These are phyloP conservation scores for Sander vitreus DNA, from an alignment of 2,113 vertebrate genomes.

Conservation along the genomic window DNA sequence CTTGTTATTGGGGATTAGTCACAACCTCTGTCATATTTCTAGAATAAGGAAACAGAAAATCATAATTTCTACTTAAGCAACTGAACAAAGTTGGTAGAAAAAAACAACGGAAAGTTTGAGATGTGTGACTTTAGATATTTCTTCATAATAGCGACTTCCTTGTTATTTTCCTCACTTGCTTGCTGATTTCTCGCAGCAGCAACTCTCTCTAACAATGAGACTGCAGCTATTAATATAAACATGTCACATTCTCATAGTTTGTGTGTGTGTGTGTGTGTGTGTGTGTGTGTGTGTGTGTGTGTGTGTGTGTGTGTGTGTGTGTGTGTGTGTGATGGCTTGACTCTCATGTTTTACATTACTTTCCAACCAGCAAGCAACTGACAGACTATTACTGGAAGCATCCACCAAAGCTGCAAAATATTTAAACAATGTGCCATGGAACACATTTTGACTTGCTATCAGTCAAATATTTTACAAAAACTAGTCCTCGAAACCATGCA, in stretches of 20 bases:
- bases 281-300: background rate
- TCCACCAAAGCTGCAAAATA: background rate
- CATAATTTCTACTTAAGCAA: background rate
- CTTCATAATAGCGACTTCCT: background rate
- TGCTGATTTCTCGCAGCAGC: background rate
- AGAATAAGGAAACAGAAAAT: background rate
- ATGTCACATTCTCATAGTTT: background rate
- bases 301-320: background rate
- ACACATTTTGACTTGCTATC: background rate
- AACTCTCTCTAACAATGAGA: background rate
- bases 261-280: background rate
- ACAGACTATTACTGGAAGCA: conserved; percentile 11
- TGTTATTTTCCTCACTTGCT: conserved; percentile 15
- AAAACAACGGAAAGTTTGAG: background rate
- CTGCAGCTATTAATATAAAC: conserved; percentile 4
- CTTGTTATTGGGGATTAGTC: conserved; percentile 20
- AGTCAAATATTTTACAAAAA: background rate
- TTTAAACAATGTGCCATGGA: background rate
- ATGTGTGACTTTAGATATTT: background rate
- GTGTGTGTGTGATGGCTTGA: background rate
- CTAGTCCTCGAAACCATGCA: no score
- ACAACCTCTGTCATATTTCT: background rate
- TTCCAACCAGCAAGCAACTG: conserved; percentile 3
- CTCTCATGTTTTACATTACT: conserved; percentile 10
- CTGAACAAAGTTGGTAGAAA: background rate